Evolutionary conservation across 2,888 invertebrate genomes (phyloP).

Genomic region (Lithophane semibrunnea): DNA sequence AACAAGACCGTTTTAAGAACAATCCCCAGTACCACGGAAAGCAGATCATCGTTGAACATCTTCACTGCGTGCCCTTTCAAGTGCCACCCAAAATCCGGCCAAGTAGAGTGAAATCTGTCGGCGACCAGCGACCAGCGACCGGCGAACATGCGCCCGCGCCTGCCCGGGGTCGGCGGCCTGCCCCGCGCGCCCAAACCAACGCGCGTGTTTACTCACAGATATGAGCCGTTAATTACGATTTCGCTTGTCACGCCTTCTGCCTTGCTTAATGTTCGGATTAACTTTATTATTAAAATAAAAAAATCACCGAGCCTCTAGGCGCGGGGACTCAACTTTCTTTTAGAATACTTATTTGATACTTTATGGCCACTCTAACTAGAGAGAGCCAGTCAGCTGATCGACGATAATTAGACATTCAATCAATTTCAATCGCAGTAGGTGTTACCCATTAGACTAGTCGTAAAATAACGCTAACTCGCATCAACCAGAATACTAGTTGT

Average conservation of each 20-base stretch:
- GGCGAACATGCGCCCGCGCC: slow-evolving; percentile 33
- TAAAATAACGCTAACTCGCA: slow-evolving; percentile 26
- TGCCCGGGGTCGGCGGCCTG: slow-evolving; percentile 74
- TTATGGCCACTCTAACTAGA: slow-evolving; percentile 23
- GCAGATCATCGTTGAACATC: slow-evolving; percentile 35
- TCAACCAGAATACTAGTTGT: slow-evolving; percentile 34
- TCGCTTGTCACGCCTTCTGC: slow-evolving; percentile 88
- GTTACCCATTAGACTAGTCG: slow-evolving; percentile 29
- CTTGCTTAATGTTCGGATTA: slow-evolving; percentile 86
- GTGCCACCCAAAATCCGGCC: slow-evolving; percentile 56
- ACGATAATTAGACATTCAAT: slow-evolving; percentile 32
- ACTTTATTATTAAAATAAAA: slow-evolving; percentile 80
- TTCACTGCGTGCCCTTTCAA: slow-evolving; percentile 54
- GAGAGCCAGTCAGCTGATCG: slow-evolving; percentile 37
- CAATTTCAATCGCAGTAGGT: slow-evolving; percentile 26
- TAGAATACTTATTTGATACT: slow-evolving; percentile 53
- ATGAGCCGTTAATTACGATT: slow-evolving; percentile 86
- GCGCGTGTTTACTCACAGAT: slow-evolving; percentile 64
- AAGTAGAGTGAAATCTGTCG: slow-evolving; percentile 64
- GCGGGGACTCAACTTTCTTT: slow-evolving; percentile 64
- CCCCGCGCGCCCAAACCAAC: slow-evolving; percentile 67
- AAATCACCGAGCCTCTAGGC: slow-evolving; percentile 65
- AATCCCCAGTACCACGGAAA: slow-evolving; percentile 40
- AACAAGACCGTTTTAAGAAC: slow-evolving; percentile 28
- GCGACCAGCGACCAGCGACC: slow-evolving; percentile 25